phyloP scores from a whole-genome alignment of 1,140 invertebrate species.

The Ridgeia piscesae region DNA sequence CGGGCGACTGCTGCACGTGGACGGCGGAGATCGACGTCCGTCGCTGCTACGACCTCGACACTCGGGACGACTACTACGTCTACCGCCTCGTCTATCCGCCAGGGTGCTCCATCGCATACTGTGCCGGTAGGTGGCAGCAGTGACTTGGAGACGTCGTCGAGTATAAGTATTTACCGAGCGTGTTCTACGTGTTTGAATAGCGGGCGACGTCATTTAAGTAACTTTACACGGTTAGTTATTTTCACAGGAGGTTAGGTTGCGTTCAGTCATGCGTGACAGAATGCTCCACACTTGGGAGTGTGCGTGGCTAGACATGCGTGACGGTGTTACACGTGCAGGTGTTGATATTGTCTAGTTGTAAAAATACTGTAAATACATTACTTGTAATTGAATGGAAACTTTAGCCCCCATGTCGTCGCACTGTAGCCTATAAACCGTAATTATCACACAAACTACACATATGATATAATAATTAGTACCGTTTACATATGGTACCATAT shows the following conservation, averaged over 20 bases:
- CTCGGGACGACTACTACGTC: constrained; percentile 1
- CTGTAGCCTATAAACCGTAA: no score
- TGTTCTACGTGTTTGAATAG: background rate
- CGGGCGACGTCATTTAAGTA: background rate
- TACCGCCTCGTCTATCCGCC: constrained; percentile 20
- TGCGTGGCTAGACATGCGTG: background rate
- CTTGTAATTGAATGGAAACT: no score
- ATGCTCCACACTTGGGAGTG: background rate
- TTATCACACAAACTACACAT: no score
- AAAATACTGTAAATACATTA: background rate
- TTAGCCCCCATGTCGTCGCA: no score
- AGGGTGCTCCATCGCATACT: constrained; percentile 22
- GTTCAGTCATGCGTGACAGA: background rate
- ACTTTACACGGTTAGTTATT: background rate
- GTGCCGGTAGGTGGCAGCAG: constrained; percentile 8
- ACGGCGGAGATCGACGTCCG: background rate
- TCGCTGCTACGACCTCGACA: background rate
- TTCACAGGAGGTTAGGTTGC: no score
- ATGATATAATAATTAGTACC: no score
- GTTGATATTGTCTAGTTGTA: background rate
- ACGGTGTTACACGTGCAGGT: no score
- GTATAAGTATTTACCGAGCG: background rate
- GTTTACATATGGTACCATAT: no score
- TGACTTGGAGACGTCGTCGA: background rate
- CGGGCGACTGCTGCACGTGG: constrained; percentile 13